A percentile compares a stretch with the other conserved stretches of the same genome.
These are phyloP conservation scores for Hydrophis major DNA, from an alignment of 2,797 vertebrate species.

Conservation along the genomic window DNA sequence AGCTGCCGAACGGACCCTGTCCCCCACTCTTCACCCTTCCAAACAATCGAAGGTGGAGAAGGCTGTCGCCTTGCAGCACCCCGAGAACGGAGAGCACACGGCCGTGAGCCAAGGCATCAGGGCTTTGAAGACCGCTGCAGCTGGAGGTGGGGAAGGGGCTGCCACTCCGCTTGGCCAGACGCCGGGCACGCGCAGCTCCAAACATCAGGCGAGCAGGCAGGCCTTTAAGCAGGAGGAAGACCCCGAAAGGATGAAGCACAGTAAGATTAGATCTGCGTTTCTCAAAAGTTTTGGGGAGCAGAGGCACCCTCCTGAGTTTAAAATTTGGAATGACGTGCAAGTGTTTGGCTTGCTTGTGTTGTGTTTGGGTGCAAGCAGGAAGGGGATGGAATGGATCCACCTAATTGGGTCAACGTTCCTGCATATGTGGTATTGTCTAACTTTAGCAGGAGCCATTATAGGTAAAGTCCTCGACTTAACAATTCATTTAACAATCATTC, in stretches of 20 bases:
- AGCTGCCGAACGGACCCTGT: conserved; percentile 81
- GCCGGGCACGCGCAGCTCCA: conserved; percentile 70
- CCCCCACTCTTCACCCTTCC: conserved; percentile 74
- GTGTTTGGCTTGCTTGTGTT: neutral
- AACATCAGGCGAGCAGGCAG: conserved; percentile 69
- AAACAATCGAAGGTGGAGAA: conserved; percentile 85
- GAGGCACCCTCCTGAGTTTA: neutral
- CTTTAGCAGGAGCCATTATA: neutral
- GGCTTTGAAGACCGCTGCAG: conserved; percentile 69
- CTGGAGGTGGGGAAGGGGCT: conserved; percentile 62
- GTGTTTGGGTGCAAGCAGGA: neutral
- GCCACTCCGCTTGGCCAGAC: conserved; percentile 63
- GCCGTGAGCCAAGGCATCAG: conserved; percentile 67
- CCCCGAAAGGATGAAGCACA: conserved; percentile 92
- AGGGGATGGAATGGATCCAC: neutral
- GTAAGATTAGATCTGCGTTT: conserved; percentile 78
- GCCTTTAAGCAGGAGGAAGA: conserved; percentile 82
- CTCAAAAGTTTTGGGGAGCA: neutral
- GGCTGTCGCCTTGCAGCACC: conserved; percentile 68
- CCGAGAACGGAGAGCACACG: conserved; percentile 84
- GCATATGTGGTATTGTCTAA: neutral
- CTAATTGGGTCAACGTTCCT: neutral
- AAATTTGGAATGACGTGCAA: neutral
- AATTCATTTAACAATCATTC: neutral
- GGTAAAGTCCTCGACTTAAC: neutral